Base-by-base conservation (phyloP, 92 coral and sea anemone genomes). In the Umimayanthus kanabou region DNA sequence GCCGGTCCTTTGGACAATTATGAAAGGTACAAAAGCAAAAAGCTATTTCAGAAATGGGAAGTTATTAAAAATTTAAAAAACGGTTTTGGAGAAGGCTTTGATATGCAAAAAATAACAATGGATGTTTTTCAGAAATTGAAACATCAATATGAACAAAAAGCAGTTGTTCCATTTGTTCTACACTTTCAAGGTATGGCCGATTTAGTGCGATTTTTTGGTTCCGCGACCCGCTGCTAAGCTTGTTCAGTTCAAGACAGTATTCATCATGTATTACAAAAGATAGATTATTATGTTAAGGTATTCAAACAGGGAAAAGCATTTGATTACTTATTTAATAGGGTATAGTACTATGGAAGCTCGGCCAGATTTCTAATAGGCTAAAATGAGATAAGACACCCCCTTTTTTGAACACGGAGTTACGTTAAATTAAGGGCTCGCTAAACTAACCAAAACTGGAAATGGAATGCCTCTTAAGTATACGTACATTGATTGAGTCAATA, bases 401-500 rank as follows among this genome's bases (percentile, higher is more conserved):
- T 14, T 1, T 14, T 53, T 10, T 53, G 14, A 10, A 53, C 18
- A 53, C 78, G 39, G 25, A n/a, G 4, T 23, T 39, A 73, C 39
- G 37, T 42, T 71, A 73, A 16, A 15, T n/a, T n/a, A n/a, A n/a
- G n/a, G 37, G 45, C 50, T 45, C 50, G 50, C 10, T n/a, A 29
- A 9, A 18, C 18, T 10, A 13, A 4, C 69, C 69, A 61, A 20
- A 20, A 18, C 33, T 39, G 45, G 78, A 74, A 39, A 39, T 74
- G 37, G 37, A 33, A 39, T 74, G 28, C 5, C 26, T 53, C 18
- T 53, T 33, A 20, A 45, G 50, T 45, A 6, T 39, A 42, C 42
- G 69, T 61, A 61, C 69, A 61, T 61, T 61, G 7, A 61, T 61
- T 61, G 7, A 61, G 69, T 74, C 78, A 74, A 74, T n/a, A 74